These are phyloP conservation scores for Mola mola DNA, from an alignment of 2,113 vertebrate genomes.

Conservation along the genomic window DNA sequence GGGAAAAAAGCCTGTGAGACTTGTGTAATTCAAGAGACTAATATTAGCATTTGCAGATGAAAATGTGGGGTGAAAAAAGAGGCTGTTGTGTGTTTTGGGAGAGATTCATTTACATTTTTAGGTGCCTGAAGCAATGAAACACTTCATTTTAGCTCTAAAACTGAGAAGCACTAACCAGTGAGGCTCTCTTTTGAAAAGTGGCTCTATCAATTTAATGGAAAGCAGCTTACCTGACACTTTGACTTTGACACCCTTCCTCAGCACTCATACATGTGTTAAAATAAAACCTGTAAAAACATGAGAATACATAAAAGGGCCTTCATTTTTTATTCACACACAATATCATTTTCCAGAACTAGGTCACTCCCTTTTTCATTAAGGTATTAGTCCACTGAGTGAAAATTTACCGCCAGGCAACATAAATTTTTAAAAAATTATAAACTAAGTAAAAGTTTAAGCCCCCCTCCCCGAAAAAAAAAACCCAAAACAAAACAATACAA, in stretches of 20 bases:
- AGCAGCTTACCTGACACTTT: not conserved
- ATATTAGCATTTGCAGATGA: slow-evolving; percentile 11
- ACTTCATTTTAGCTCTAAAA: not conserved
- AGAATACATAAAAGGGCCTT: too few relatives aligned
- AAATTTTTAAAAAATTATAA: too few relatives aligned
- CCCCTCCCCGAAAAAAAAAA: too few relatives aligned
- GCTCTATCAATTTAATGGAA: not conserved
- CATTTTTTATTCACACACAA: too few relatives aligned
- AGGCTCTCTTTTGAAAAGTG: slow-evolving; percentile 5
- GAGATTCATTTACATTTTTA: not conserved
- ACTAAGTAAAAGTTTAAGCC: too few relatives aligned
- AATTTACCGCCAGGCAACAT: too few relatives aligned
- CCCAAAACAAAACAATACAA: too few relatives aligned
- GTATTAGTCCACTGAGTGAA: too few relatives aligned
- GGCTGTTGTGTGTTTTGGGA: not conserved
- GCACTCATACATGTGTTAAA: too few relatives aligned
- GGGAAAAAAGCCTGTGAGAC: slow-evolving; percentile 18
- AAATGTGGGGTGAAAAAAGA: not conserved
- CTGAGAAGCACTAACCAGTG: not conserved
- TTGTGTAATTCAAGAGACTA: not conserved
- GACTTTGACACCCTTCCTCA: not conserved
- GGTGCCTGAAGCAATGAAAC: slow-evolving; percentile 6
- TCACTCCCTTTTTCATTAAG: too few relatives aligned
- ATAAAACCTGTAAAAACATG: too few relatives aligned
- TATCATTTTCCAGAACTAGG: too few relatives aligned